Percentiles rank a stretch among this genome's conserved stretches.
Conservation (phyloP, 1,140 invertebrate genomes). For the Brachionus manjavacas region DNA sequence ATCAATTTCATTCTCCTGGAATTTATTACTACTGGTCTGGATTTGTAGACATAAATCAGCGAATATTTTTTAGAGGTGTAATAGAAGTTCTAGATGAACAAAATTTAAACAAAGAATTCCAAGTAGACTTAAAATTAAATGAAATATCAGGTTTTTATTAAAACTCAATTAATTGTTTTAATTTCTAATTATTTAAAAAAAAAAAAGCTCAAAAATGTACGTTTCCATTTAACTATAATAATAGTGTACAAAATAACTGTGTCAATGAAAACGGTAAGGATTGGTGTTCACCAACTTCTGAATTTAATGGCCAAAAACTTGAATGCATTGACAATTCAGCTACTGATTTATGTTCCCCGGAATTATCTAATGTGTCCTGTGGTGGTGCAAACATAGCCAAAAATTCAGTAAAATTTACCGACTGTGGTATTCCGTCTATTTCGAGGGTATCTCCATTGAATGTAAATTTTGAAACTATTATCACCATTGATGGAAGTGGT, state of each 20-base stretch:
- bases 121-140: background rate
- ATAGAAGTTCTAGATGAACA: constrained; percentile 44
- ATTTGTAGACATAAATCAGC: constrained; percentile 45
- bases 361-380: constrained; percentile 31
- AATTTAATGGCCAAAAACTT: constrained; percentile 8
- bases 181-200: background rate
- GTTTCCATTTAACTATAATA: constrained; percentile 24
- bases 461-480: constrained; percentile 43
- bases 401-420: constrained; percentile 45
- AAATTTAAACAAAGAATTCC: constrained; percentile 42
- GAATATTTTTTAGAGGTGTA: constrained; percentile 46
- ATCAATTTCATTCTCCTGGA: constrained; percentile 47
- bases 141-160: background rate
- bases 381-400: background rate
- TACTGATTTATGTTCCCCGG: background rate
- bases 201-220: constrained; percentile 27
- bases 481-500: constrained; percentile 45
- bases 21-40: constrained; percentile 49
- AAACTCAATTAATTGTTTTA: background rate
- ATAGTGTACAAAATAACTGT: background rate
- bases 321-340: background rate
- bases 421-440: constrained; percentile 46
- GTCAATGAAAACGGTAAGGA: background rate
- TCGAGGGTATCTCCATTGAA: constrained; percentile 42
- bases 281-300: constrained; percentile 36